Evolutionary conservation across 2,888 invertebrate species (phyloP).

Genomic region (Cacoxenus indagator): DNA sequence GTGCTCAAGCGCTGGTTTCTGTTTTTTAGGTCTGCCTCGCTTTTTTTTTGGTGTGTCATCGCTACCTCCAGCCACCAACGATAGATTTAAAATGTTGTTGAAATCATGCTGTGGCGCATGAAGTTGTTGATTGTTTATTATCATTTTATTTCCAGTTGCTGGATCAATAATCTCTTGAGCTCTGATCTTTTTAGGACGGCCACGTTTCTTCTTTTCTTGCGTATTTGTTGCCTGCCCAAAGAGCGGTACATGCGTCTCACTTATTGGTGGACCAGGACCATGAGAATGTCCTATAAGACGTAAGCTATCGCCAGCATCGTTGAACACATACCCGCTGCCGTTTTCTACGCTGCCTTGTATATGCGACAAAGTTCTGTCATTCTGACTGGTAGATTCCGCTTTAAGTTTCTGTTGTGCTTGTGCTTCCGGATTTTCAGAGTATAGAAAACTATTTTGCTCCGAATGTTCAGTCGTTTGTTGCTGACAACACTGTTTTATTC

Average conservation of each 20-base stretch:
- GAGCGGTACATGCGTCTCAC: slow-evolving; percentile 40
- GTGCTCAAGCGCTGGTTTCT: slow-evolving; percentile 72
- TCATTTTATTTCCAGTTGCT: slow-evolving; percentile 72
- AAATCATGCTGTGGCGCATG: slow-evolving; percentile 72
- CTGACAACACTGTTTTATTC: slow-evolving; percentile 77
- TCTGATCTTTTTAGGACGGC: slow-evolving; percentile 83
- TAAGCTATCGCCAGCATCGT: slow-evolving; percentile 25
- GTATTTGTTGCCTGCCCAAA: slow-evolving; percentile 41
- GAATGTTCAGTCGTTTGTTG: slow-evolving; percentile 65
- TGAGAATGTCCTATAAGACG: slow-evolving; percentile 17
- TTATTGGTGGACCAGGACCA: slow-evolving; percentile 25
- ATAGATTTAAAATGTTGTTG: slow-evolving; percentile 62
- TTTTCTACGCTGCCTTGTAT: slow-evolving; percentile 18
- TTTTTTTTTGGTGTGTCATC: slow-evolving; percentile 85
- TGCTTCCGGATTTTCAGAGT: not conserved
- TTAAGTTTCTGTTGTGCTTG: not conserved
- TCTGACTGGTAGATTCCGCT: slow-evolving; percentile 29
- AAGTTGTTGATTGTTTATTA: slow-evolving; percentile 48
- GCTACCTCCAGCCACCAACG: slow-evolving; percentile 64
- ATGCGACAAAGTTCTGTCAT: slow-evolving; percentile 35
- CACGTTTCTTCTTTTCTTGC: slow-evolving; percentile 89
- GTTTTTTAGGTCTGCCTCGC: slow-evolving; percentile 89
- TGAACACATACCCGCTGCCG: not conserved
- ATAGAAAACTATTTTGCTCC: not conserved
- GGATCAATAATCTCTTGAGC: slow-evolving; percentile 72